Base-by-base conservation (phyloP, 2,113 vertebrate genomes). In the Alces alces region DNA sequence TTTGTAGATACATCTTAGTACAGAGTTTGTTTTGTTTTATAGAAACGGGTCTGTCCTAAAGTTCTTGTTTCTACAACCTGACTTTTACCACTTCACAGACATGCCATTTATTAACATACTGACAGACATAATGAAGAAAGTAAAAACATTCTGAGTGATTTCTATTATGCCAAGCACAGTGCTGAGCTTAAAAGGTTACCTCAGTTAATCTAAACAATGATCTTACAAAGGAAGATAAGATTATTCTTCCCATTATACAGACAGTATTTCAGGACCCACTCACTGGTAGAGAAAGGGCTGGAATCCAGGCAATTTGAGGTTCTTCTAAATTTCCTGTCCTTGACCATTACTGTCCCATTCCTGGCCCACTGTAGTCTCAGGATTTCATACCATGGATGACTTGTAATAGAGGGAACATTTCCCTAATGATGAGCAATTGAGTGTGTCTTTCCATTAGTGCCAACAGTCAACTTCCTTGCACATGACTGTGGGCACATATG, bases 351-450 rank as follows among this genome's bases (percentile, higher is more conserved):
- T n/a, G 19, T 7, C 33, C 33, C 21, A 36, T 36, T 27, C 17
- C 14, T 1, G 2, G 19, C 5, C 16, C 43, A 1, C 33, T 27
- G 19, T 2, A 6, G 17, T 70, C 43, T 52, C 52, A 17, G 47
- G 17, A 86, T 55, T 66, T 64, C 21, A 13, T 5, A 21, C 33
- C 12, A 12, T 2, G 30, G 47, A 36, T 17, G 91, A 50, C 4
- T 4, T 10, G 3, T 0, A 47, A 7, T 1, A 6, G 30, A 39
- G 52, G 7, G 9, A 5, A 17, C 39, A 23, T 3, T 50, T 64
- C 45, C 83, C 58, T 16, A 27, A 19, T 1, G 16, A n/a, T 3
- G 7, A 55, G 52, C 58, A 43, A 6, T 3, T 11, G 58, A 43
- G 45, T 27, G 36, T 45, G 39, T 16, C 73, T 58, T 58, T 30